These are phyloP conservation scores for Pitangus sulphuratus DNA, from an alignment of 2,797 vertebrate species.

Conservation along the genomic window DNA sequence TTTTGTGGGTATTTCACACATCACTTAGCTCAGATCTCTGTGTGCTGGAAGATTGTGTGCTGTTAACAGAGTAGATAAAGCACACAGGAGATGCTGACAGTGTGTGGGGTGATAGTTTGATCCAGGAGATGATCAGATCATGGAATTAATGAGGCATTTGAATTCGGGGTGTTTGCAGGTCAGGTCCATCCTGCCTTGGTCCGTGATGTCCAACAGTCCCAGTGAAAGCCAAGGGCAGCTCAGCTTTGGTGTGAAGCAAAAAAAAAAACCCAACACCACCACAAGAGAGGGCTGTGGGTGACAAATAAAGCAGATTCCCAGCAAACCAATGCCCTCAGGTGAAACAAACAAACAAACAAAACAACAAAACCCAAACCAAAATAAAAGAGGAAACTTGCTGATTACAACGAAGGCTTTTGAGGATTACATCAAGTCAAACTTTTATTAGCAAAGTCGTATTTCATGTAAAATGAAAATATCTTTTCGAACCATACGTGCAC, in stretches of 20 bases:
- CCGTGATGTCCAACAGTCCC: rapidly evolving
- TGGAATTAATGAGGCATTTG: background rate
- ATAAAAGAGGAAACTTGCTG: background rate
- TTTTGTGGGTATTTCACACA: background rate
- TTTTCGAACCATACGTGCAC: slow-evolving; percentile 71
- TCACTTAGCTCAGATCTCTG: background rate
- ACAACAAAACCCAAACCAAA: background rate
- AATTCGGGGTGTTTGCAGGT: background rate
- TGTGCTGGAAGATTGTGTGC: background rate
- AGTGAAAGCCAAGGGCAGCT: background rate
- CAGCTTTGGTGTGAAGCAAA: background rate
- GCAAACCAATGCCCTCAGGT: rapidly evolving
- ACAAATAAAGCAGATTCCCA: background rate
- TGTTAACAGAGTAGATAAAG: background rate
- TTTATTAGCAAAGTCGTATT: slow-evolving; percentile 81
- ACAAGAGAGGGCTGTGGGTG: background rate
- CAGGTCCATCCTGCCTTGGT: background rate
- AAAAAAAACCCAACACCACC: background rate
- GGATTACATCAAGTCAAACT: slow-evolving; percentile 73
- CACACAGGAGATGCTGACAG: background rate
- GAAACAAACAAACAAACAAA: background rate
- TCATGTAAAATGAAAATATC: slow-evolving; percentile 76
- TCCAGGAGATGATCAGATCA: background rate
- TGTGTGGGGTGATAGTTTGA: rapidly evolving
- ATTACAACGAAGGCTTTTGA: slow-evolving; percentile 32